Conservation (phyloP, 2,113 vertebrate genomes). For the Salvelinus fontinalis region DNA sequence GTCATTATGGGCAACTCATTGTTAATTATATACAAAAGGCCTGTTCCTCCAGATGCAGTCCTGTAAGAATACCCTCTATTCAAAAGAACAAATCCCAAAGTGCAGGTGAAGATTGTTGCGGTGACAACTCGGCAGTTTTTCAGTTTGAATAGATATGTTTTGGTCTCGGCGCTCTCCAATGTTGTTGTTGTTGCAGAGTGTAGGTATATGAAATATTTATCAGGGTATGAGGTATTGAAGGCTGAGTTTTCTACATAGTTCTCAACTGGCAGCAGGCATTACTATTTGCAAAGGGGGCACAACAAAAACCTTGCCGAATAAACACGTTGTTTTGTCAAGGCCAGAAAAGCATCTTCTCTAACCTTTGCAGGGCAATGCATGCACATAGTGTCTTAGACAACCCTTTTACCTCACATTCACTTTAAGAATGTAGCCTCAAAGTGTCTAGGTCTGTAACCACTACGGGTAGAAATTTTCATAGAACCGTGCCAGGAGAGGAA, state of each 20-base stretch:
- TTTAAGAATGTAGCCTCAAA: slow-evolving; percentile 55
- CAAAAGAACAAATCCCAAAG: slow-evolving; percentile 42
- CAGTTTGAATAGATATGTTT: not conserved
- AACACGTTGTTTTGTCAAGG: slow-evolving; percentile 31
- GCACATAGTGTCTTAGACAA: slow-evolving; percentile 30
- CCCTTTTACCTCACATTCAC: slow-evolving; percentile 40
- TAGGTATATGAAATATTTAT: slow-evolving; percentile 76
- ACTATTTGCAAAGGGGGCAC: slow-evolving; percentile 53
- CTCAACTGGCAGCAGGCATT: slow-evolving; percentile 58
- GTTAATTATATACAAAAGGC: slow-evolving; percentile 33
- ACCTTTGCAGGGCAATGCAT: slow-evolving; percentile 44
- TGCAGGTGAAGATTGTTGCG: slow-evolving; percentile 49
- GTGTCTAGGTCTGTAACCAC: slow-evolving; percentile 25
- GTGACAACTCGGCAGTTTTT: slow-evolving; percentile 61
- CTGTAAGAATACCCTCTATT: slow-evolving; percentile 32
- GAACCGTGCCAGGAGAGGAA: slow-evolving; percentile 31
- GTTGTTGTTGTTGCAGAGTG: slow-evolving; percentile 50
- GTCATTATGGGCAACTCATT: slow-evolving; percentile 52
- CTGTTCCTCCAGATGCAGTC: slow-evolving; percentile 35
- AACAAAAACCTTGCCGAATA: slow-evolving; percentile 46
- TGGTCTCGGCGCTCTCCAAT: slow-evolving; percentile 37
- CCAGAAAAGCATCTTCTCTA: slow-evolving; percentile 47
- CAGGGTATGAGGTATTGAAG: slow-evolving; percentile 63
- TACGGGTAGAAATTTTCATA: slow-evolving; percentile 28
- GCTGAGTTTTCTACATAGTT: slow-evolving; percentile 57